Evolutionary conservation across 1,140 invertebrate species (phyloP), one percentile per base, ranked within the genome.

Genomic region (Tyrophagus putrescentiae): DNA sequence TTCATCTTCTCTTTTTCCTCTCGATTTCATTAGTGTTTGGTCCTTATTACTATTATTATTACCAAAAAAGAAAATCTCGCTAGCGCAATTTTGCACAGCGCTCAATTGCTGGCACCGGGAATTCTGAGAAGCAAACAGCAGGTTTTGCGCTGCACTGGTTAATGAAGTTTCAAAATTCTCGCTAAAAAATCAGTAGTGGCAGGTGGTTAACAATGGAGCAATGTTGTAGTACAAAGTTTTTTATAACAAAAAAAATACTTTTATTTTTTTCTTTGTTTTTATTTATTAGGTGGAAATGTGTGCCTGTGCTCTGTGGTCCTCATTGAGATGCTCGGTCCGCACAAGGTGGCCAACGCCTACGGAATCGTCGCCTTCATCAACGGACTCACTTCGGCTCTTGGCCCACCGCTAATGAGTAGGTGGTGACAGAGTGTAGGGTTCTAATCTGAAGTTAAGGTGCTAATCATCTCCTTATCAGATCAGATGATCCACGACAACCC

Each of bases 291-390:
- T 57, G 89, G 87, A 27, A 94, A 93, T 70, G 89, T 94, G 4
- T 87, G 88, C 4, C 76, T 95, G 16, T 95, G 91, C 4, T 91
- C 87, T 6, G 87, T 90, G 3, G 85, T 90, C 54, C 72, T 91
- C 48, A 86, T 90, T 2, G 87, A 92, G 71, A 75, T 92, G 31
- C 71, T 92, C 53, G 87, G 89, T 6, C 72, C 93, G 50, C 86
- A 92, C 42, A 84, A 80, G 66, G 73, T 95, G 32, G 92, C 90
- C 0, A 93, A 93, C 71, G 87, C 88, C 1, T 94, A 94, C 71
- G 90, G 90, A n/a, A 73, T 94, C 6, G 73, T 94, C 5, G 73
- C 91, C 59, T 77, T 94, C 9, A 93, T 92, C 73, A 88, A 94
- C 78, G 90, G 90, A 23, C 79, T 93, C 39, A 89, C 89, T 13